A percentile compares a stretch with the other conserved stretches of the same genome.
phyloP scores from a whole-genome alignment of 1,140 invertebrate genomes.

The Drosophila grimshawi region DNA sequence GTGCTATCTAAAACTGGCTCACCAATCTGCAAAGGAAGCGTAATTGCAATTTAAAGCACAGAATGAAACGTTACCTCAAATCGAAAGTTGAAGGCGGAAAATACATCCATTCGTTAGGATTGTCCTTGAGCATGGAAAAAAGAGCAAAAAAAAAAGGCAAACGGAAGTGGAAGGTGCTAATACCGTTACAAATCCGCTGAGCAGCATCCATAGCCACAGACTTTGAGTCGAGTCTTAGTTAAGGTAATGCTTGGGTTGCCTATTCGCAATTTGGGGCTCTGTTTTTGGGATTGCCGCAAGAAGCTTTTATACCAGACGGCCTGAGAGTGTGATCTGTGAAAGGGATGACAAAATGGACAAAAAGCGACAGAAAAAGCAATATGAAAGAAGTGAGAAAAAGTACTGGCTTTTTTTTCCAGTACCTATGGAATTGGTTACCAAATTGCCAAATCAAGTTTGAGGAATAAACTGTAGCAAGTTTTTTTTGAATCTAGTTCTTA shows the following conservation, averaged over 20 bases:
- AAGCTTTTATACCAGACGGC: slow-evolving; percentile 13
- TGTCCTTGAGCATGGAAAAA: background rate
- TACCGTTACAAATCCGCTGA: slow-evolving; percentile 31
- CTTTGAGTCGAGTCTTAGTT: slow-evolving; percentile 38
- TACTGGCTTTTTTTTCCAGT: background rate
- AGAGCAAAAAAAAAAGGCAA: slow-evolving; percentile 4
- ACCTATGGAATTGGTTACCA: slow-evolving; percentile 13
- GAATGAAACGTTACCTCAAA: background rate
- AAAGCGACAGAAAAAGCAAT: background rate
- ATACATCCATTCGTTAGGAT: background rate
- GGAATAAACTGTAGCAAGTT: slow-evolving; percentile 2
- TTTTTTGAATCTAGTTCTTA: background rate
- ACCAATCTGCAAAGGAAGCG: background rate
- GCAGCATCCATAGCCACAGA: slow-evolving; percentile 14
- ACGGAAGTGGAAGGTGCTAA: slow-evolving; percentile 40
- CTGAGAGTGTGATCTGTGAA: slow-evolving; percentile 21
- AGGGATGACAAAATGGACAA: slow-evolving; percentile 12
- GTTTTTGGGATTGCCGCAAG: slow-evolving; percentile 6
- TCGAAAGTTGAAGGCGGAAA: background rate
- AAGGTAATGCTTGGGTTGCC: slow-evolving; percentile 23
- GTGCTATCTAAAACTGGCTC: too few species aligned
- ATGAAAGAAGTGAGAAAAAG: slow-evolving; percentile 7
- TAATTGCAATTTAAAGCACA: slow-evolving; percentile 9
- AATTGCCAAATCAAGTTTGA: slow-evolving; percentile 33
- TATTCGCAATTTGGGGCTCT: slow-evolving; percentile 25